Base-by-base conservation (phyloP, 2,797 vertebrate species). In the Megaceryle alcyon region DNA sequence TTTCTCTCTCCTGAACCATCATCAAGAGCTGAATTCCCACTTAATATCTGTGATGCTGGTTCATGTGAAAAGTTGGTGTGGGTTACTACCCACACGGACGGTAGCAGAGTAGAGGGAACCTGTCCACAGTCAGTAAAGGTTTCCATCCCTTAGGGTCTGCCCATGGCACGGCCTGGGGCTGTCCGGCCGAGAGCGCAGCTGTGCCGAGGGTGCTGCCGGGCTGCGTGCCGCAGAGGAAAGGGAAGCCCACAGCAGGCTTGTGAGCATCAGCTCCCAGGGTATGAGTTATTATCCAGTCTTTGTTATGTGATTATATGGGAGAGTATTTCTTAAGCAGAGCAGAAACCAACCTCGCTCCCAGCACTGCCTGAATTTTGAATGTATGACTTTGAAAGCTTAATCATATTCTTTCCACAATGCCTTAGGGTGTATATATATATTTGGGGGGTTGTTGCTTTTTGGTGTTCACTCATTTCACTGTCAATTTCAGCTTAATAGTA, bases 361-460 rank as follows among this genome's bases (percentile, higher is more conserved):
- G 83, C 63, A 1, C 88, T 43, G 82, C 41, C 88, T 77, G 9
- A 43, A 60, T 93, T 84, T 53, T 31, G 70, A 22, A 56, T 13
- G 48, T 92, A n/a, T 70, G 84, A 85, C 86, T 91, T 17, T 15
- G 68, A 35, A 64, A 84, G 86, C 78, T 95, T 86, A 88, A 92
- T 96, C 87, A 71, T 75, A 41, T 88, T 91, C 87, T 70, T 89
- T 71, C 64, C 95, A 77, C 89, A 57, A 14, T 86, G 92, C 91
- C 7, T 92, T 86, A 29, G 82, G 87, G 82, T 78, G 95, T 94
- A 85, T 91, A 92, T 91, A 94, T 87, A 81, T 85, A 94, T 95
- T 95, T 93, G 92, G 95, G 89, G 3, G 22, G 65, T 96, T 94
- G 96, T 75, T 92, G 79, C 94, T 86, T 94, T 90, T 92, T 78